Conservation (phyloP, 2,888 invertebrate species). For the Linhomoeus sp. region DNA sequence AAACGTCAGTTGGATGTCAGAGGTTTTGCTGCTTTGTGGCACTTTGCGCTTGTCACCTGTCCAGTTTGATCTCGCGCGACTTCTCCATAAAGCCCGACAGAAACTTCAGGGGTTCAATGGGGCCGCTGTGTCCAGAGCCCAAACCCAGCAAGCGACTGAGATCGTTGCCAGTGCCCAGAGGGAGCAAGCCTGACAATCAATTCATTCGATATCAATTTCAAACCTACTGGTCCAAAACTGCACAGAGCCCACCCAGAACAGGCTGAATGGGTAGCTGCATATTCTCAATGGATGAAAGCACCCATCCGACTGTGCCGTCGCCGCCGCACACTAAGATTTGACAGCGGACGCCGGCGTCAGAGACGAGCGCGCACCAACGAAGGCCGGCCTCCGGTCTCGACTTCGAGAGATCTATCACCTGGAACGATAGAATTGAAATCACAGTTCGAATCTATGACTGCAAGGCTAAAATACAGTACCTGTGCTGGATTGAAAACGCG, state of each 20-base stretch:
- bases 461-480: constrained; percentile 25
- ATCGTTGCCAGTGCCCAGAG: constrained; percentile 87
- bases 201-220: too few species aligned
- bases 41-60: too few species aligned
- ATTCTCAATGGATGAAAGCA: constrained; percentile 54
- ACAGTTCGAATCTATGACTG: too few species aligned
- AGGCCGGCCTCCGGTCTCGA: constrained; percentile 54
- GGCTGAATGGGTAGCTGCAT: constrained; percentile 21
- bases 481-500: constrained; percentile 70
- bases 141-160: constrained; percentile 73
- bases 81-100: too few species aligned
- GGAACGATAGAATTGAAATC: too few species aligned
- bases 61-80: too few species aligned
- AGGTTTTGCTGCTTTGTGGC: too few species aligned
- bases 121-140: constrained; percentile 35
- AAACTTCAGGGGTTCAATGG: constrained; percentile 6
- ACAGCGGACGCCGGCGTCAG: constrained; percentile 16
- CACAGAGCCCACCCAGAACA: neutral
- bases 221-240: too few species aligned
- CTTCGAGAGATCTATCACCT: constrained; percentile 51
- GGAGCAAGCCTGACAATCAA: constrained; percentile 52
- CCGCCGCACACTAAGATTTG: constrained; percentile 67
- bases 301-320: constrained; percentile 81
- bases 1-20: too few species aligned
- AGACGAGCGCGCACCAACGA: constrained; percentile 47